Percentiles rank a stretch among this genome's conserved stretches.
These are phyloP conservation scores for Eilema depressum DNA, from an alignment of 2,888 invertebrate genomes.

Conservation along the genomic window DNA sequence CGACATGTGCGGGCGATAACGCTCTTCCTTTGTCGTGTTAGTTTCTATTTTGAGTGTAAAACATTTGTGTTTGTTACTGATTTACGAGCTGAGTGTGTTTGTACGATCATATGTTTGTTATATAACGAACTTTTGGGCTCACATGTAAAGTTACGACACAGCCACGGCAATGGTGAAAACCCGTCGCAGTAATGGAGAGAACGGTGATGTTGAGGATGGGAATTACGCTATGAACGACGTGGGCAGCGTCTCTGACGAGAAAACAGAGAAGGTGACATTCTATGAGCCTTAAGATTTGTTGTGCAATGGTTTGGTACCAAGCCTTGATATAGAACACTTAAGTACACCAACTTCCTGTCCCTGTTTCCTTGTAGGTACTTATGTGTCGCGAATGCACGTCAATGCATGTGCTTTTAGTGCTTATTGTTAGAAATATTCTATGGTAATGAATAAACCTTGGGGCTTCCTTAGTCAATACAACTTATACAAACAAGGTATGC, in stretches of 20 bases:
- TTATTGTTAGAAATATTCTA: slow-evolving; percentile 34
- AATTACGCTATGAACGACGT: slow-evolving; percentile 81
- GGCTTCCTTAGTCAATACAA: slow-evolving; percentile 16
- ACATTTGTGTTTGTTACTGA: slow-evolving; percentile 57
- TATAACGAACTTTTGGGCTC: slow-evolving; percentile 69
- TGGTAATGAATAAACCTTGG: slow-evolving; percentile 30
- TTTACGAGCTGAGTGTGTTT: slow-evolving; percentile 64
- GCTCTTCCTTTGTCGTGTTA: slow-evolving; percentile 77
- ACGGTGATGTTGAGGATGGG: slow-evolving; percentile 83
- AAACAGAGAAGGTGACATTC: slow-evolving; percentile 85
- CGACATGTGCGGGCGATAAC: slow-evolving; percentile 83
- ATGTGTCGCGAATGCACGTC: slow-evolving; percentile 60
- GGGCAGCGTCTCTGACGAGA: slow-evolving; percentile 83
- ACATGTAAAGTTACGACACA: slow-evolving; percentile 72
- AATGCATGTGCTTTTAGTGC: slow-evolving; percentile 75
- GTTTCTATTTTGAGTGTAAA: slow-evolving; percentile 65
- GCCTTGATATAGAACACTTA: slow-evolving; percentile 64
- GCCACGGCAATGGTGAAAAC: slow-evolving; percentile 85
- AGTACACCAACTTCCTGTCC: slow-evolving; percentile 72
- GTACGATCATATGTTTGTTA: slow-evolving; percentile 66
- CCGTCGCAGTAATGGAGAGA: slow-evolving; percentile 86
- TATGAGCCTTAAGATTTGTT: slow-evolving; percentile 63
- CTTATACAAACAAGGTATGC: slow-evolving; percentile 7
- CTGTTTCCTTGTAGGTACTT: slow-evolving; percentile 61
- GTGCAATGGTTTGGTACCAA: slow-evolving; percentile 58